Conservation (phyloP, 2,113 vertebrate genomes). For the Rhinichthys klamathensis region DNA sequence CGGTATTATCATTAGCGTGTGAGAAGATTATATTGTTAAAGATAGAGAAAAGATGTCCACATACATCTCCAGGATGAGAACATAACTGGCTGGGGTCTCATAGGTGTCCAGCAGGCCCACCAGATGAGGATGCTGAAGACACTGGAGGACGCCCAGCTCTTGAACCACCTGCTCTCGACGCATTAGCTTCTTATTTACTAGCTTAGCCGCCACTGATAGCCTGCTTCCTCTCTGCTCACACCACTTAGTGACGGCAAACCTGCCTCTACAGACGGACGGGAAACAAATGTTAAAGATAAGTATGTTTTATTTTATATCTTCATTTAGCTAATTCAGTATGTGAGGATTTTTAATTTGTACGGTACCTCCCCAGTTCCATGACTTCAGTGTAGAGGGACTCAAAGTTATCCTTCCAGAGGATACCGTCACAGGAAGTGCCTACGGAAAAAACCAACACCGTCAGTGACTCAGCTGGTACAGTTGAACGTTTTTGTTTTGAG, state of each 20-base stretch:
- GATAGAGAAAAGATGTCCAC: conserved; percentile 55
- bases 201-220: conserved; percentile 89
- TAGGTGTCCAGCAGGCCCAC: conserved; percentile 89
- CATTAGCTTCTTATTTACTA: conserved; percentile 97
- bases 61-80: conserved; percentile 92
- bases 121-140: conserved; percentile 93
- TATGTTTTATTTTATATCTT: not conserved
- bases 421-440: conserved; percentile 90
- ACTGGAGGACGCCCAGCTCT: conserved; percentile 90
- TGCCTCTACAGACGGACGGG: conserved; percentile 79
- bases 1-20: not conserved
- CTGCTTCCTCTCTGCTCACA: conserved; percentile 91
- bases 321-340: not conserved
- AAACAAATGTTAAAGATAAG: not conserved
- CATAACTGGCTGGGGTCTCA: conserved; percentile 89
- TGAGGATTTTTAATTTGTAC: not conserved
- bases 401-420: conserved; percentile 96
- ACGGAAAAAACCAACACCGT: conserved; percentile 13
- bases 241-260: conserved; percentile 94
- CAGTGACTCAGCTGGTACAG: not conserved
- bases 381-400: conserved; percentile 91
- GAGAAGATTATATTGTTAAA: not conserved
- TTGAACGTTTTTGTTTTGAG: not conserved
- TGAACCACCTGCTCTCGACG: conserved; percentile 92
- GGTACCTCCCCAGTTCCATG: conserved; percentile 94